Evolutionary conservation across 2,113 vertebrate species (phyloP).

Genomic region (Cichladusa arquata): DNA sequence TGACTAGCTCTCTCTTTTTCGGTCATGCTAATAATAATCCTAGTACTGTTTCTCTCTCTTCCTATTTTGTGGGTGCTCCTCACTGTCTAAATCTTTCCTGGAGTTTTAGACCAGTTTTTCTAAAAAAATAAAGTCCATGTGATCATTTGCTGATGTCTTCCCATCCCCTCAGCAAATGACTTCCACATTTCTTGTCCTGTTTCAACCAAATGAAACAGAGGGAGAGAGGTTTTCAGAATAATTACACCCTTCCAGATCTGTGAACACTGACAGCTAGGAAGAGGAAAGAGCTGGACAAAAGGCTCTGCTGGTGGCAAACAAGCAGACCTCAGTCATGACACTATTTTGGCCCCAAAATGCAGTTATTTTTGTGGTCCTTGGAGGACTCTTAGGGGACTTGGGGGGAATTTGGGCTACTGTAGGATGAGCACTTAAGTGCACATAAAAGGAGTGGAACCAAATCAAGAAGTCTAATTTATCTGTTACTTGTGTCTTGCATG

Average conservation of each 20-base stretch:
- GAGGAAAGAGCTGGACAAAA: not conserved
- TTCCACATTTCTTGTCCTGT: not conserved
- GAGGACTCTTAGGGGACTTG: not conserved
- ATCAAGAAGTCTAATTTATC: not conserved
- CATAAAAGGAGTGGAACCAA: not conserved
- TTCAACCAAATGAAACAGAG: not conserved
- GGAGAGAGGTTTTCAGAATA: not conserved
- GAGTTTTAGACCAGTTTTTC: not conserved
- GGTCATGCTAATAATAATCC: not conserved
- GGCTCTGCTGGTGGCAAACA: not conserved
- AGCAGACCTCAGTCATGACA: not conserved
- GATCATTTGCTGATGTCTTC: not conserved
- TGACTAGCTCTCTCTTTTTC: not conserved
- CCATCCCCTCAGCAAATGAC: not conserved
- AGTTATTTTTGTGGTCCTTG: not conserved
- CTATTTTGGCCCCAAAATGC: not conserved
- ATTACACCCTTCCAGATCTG: not conserved
- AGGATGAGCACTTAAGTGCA: not conserved
- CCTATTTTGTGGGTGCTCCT: not conserved
- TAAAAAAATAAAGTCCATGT: not conserved
- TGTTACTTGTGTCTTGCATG: not conserved
- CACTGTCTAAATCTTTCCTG: not conserved
- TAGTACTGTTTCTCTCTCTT: not conserved
- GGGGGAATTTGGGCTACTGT: not conserved
- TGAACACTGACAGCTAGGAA: not conserved